These are phyloP conservation scores for Pelecanoides urinatrix DNA, from an alignment of 2,113 vertebrate species.

Conservation along the genomic window DNA sequence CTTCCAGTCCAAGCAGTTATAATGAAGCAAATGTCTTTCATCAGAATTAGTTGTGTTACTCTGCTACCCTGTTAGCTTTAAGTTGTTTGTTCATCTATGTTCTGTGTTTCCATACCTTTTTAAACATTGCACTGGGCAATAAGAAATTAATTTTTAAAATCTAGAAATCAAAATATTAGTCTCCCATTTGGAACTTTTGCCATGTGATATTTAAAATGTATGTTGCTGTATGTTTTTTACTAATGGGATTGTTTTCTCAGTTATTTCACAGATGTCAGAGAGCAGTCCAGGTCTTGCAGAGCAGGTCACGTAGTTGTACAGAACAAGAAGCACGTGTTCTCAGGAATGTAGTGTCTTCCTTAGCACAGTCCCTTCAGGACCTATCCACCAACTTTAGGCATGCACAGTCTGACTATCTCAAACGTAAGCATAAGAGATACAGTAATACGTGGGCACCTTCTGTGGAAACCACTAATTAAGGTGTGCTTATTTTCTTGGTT, in stretches of 20 bases:
- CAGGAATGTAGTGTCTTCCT: conserved; percentile 90
- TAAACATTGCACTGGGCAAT: not conserved
- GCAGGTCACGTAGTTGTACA: conserved; percentile 84
- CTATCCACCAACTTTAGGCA: conserved; percentile 91
- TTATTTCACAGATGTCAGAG: conserved; percentile 98
- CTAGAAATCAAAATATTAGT: not conserved
- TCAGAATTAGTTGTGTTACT: not conserved
- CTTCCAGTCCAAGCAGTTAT: not conserved
- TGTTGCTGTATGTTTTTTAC: not conserved
- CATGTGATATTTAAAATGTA: not conserved
- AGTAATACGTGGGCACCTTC: not conserved
- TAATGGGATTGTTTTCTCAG: conserved; percentile 68
- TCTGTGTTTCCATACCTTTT: not conserved
- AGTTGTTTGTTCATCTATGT: not conserved
- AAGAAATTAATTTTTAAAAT: not conserved
- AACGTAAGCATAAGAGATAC: conserved; percentile 80
- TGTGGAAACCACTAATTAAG: not conserved
- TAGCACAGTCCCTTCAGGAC: conserved; percentile 94
- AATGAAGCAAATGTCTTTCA: not conserved
- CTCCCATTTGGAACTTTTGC: not conserved
- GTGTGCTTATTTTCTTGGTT: not conserved
- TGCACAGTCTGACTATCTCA: conserved; percentile 94
- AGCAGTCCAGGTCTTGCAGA: conserved; percentile 86
- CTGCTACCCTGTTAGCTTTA: not conserved
- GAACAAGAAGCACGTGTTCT: conserved; percentile 92